Base-by-base conservation (phyloP, 2,797 vertebrate species). In the Anas flavirostris region DNA sequence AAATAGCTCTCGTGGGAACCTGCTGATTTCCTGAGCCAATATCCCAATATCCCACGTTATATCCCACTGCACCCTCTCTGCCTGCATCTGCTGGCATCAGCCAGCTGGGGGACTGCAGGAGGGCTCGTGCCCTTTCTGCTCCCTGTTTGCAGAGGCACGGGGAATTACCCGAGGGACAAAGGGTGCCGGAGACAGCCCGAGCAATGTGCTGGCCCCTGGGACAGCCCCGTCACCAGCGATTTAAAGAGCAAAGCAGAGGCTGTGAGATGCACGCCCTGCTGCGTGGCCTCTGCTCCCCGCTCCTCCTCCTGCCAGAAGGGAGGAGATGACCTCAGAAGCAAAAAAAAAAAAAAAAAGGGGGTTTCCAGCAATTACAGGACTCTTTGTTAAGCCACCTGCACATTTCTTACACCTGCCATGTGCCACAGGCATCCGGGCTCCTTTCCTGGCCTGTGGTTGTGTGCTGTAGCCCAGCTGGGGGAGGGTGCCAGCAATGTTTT, bases 221-320 rank as follows among this genome's bases (percentile, higher is more conserved):
- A 86, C 16, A 62, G 41, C 13, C 15, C 50, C 50, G 16, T 33
- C 69, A 81, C 0, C 0, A 64, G 16, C 39, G 52, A 83, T 21
- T 60, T 25, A 21, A 62, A 76, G 55, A 16, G 37, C 53, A 69
- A 86, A 88, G 8, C 2, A 1, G 58, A 94, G 76, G 31, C 39
- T 26, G 52, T 0, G 4, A 53, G 37, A 68, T 18, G 28, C 78
- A 53, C 0, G 0, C 15, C 46, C 37, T 26, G 4, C n/a, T 56
- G 31, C 46, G 19, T 33, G 52, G 59, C 67, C 50, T 84, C 63
- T 76, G 82, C 55, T 78, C 25, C 53, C 58, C 31, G 70, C 48
- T 84, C 73, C 33, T 44, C 16, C 22, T 41, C 55, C 43, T 50
- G 83, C 76, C 43, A 31, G 35, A 72, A 90, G 3, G 0, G 84